Base-by-base conservation (phyloP, 2,888 invertebrate species). In the Himalopsyche japonica region DNA sequence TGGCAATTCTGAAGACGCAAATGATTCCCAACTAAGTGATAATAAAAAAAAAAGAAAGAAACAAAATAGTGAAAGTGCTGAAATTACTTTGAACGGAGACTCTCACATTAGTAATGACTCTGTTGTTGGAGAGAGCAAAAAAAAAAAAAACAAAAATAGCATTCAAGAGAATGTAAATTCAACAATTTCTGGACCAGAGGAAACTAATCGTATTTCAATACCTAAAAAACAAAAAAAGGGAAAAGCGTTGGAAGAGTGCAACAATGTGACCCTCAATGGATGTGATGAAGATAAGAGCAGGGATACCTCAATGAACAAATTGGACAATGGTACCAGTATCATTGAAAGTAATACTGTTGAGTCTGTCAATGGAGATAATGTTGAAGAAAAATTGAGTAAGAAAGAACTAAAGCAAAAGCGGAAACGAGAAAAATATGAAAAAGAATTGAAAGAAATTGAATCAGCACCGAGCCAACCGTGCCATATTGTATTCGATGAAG, bases 321-420 rank as follows among this genome's bases (percentile, higher is more conserved):
- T 15, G n/a, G 57, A 57, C 57, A 48, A 48, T 48, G 24, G 5
- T n/a, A 20, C n/a, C 7, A 49, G 8, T n/a, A 7, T 18, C n/a
- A 49, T 20, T 49, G 49, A 49, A 49, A 49, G 8, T 18, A 18
- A 18, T 57, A 0, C 43, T 15, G 15, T 43, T 15, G 15, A 6
- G 82, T 79, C 37, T 64, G 18, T 4, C 34, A 82, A 82, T 64
- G 49, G 47, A 7, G 7, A 83, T 37, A 24, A 34, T 43, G 47
- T 83, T 27, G 80, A 84, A 20, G 82, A 82, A 78, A 87, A 87
- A 76, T 18, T 8, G 64, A 64, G 76, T 83, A 84, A 79, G 78
- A 92, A 92, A 89, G 90, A 93, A 88, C 89, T 89, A 37, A 92
- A 92, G 88, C 91, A 92, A 88, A 91, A 91, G 88, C 91, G 92